Base-by-base conservation (phyloP, 2,113 vertebrate species). In the Nyctereutes procyonoides region DNA sequence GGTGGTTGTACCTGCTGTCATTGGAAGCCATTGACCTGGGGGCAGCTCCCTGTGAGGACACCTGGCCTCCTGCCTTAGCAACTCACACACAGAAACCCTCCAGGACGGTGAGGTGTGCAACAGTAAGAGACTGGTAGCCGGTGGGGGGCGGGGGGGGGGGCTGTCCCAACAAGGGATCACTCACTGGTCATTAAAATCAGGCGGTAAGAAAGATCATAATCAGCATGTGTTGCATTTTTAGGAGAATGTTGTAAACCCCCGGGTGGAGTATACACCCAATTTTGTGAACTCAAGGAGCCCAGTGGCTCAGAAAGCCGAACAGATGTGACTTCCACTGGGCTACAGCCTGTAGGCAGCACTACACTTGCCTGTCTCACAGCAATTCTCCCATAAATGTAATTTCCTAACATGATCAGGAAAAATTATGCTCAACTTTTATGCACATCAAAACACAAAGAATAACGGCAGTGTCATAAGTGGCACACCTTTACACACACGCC, bases 61-160 rank as follows among this genome's bases (percentile, higher is more conserved):
- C 20, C 71, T 2, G 35, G 38, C 71, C 22, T 74, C 20, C 43
- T 43, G 43, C 43, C 43, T 6, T 43, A 5, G 69, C 13, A 35
- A 43, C 71, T 24, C 35, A 0, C 20, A 20, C 11, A 2, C 69
- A 43, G 10, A 24, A 73, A 38, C 2, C 69, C 69, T 71, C 9
- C 5, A 2, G 69, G 19, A 22, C 20, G 2, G n/a, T 10, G 69
- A 24, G 12, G 12, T 3, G 4, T 38, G 11, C 11, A 5, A 14
- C 22, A 43, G 22, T 3, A 12, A 48, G 38, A 43, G 43, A 43
- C 43, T 43, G 43, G 43, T 43, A 43, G 43, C 5, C 38, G n/a
- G n/a, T n/a, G n/a, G n/a, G 38, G 38, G 38, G 38, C 38, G 43
- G 43, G 43, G 43, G 5, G 43, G 43, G 5, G 1, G 43, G 43